Evolutionary conservation across 2,797 vertebrate genomes (phyloP).

Genomic region (Crax fasciolata): DNA sequence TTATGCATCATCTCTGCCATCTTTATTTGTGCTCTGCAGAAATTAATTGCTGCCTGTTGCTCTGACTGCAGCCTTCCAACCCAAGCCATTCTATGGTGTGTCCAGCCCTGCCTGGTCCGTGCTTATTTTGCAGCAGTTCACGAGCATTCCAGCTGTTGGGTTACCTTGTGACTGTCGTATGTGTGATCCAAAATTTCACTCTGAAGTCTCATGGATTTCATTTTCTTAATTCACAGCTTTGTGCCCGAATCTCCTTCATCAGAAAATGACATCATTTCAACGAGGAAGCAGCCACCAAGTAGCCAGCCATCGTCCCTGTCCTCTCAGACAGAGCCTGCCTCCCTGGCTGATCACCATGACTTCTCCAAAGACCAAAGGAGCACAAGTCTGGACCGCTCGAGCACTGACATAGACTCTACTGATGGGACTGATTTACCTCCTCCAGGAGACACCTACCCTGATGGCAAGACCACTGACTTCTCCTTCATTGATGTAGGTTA

Average conservation of each 20-base stretch:
- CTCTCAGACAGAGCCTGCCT: conserved; percentile 71
- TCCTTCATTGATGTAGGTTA: conserved; percentile 83
- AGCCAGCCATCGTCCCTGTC: conserved; percentile 77
- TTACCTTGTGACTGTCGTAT: accelerated
- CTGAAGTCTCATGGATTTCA: accelerated
- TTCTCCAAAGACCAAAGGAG: conserved; percentile 74
- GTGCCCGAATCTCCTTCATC: conserved; percentile 75
- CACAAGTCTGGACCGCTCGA: conserved; percentile 77
- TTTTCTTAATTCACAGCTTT: conserved; percentile 51
- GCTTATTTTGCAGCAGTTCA: neutral
- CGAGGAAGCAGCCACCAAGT: conserved; percentile 42
- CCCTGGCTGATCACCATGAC: conserved; percentile 60
- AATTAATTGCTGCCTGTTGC: neutral
- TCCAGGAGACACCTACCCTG: accelerated
- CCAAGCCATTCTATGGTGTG: too few species aligned
- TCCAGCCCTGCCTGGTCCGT: neutral
- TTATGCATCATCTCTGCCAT: neutral
- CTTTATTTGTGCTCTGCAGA: neutral
- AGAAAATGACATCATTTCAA: neutral
- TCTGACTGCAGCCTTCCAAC: neutral
- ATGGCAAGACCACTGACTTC: conserved; percentile 72
- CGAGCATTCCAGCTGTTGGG: too few species aligned
- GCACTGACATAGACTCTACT: conserved; percentile 80
- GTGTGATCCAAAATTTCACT: neutral
- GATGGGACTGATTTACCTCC: conserved; percentile 71